phyloP scores from a whole-genome alignment of 1,140 invertebrate genomes.

The Cydia amplana region DNA sequence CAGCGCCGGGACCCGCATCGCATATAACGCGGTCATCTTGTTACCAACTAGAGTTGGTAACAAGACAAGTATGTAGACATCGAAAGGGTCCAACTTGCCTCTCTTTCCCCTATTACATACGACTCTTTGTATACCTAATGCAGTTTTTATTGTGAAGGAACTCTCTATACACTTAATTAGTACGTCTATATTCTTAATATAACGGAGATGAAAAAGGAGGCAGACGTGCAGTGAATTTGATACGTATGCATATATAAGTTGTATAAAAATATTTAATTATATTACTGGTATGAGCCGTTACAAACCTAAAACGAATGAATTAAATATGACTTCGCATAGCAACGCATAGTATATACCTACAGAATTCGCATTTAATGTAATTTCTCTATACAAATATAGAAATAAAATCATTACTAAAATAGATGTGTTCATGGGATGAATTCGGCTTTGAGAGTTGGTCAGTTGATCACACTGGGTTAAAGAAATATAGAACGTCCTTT shows the following conservation, averaged over 20 bases:
- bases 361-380: too few species aligned
- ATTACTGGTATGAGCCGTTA: too few species aligned
- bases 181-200: background rate
- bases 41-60: background rate
- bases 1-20: constrained; percentile 4
- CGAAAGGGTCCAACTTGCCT: background rate
- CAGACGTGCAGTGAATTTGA: background rate
- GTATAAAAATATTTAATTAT: too few species aligned
- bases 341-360: background rate
- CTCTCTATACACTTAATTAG: constrained; percentile 6
- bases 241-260: background rate
- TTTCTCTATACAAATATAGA: too few species aligned
- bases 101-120: background rate
- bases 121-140: background rate
- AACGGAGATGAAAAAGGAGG: background rate
- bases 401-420: too few species aligned
- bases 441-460: too few species aligned
- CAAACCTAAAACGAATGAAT: too few species aligned
- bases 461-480: too few species aligned
- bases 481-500: too few species aligned
- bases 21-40: constrained; percentile 6
- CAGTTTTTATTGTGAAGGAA: background rate
- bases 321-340: background rate
- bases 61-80: too few species aligned
- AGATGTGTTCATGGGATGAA: too few species aligned